phyloP scores from a whole-genome alignment of 2,797 vertebrate genomes.

The Borostomias antarcticus region DNA sequence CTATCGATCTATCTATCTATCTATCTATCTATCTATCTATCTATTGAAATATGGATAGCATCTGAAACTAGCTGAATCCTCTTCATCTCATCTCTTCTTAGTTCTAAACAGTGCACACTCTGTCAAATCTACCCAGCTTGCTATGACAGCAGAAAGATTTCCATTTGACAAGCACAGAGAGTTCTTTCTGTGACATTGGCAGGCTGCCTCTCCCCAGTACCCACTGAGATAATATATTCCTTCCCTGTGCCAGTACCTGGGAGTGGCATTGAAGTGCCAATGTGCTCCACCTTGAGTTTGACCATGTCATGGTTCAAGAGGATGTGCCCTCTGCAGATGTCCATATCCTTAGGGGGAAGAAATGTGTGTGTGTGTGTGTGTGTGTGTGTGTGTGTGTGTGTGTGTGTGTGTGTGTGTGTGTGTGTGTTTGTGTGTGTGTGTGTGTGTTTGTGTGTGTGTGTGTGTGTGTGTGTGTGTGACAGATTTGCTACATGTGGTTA shows the following conservation, averaged over 20 bases:
- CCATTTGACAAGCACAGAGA: neutral
- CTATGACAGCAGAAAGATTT: constrained; percentile 12
- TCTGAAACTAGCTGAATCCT: too few species aligned
- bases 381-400: too few species aligned
- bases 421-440: too few species aligned
- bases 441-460: too few species aligned
- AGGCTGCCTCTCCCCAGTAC: constrained; percentile 7
- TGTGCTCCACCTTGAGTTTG: neutral
- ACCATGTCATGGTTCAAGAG: neutral
- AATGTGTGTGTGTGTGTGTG: too few species aligned
- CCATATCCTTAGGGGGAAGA: neutral
- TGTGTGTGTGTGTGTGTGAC: too few species aligned
- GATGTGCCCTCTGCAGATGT: neutral
- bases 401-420: too few species aligned
- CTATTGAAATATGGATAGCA: too few species aligned
- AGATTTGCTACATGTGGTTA: too few species aligned
- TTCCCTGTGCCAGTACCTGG: neutral
- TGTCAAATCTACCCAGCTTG: neutral
- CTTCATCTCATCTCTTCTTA: too few species aligned
- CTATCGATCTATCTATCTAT: too few species aligned
- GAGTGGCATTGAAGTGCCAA: neutral
- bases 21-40: too few species aligned
- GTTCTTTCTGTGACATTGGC: constrained; percentile 18
- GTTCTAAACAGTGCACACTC: neutral
- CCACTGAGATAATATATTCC: constrained; percentile 18